Evolutionary conservation across 2,113 vertebrate species (phyloP).

Genomic region (Oreochromis tanganicae): DNA sequence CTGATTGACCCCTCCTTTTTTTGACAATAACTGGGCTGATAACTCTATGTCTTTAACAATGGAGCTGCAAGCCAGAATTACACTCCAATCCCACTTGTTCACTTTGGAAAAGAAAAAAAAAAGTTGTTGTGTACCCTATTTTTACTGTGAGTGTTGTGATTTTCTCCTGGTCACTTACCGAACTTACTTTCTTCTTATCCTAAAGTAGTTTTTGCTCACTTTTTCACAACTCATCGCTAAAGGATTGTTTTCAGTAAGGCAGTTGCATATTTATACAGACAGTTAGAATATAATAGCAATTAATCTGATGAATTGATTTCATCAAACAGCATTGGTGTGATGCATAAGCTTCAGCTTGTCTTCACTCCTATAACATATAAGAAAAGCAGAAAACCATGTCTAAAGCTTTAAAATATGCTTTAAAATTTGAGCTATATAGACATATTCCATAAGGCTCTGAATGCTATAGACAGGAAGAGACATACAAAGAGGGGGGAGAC

Average conservation of each 20-base stretch:
- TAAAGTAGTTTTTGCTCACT: not conserved
- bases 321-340: slow-evolving; percentile 7
- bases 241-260: not conserved
- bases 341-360: slow-evolving; percentile 8
- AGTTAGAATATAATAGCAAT: not conserved
- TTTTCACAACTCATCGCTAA: not conserved
- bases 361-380: slow-evolving; percentile 7
- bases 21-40: not conserved
- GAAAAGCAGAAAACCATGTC: not conserved
- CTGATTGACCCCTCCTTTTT: not conserved
- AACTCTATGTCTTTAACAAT: not conserved
- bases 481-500: slow-evolving; percentile 17
- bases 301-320: not conserved
- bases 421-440: slow-evolving; percentile 3
- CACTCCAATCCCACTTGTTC: not conserved
- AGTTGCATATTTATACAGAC: not conserved
- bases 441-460: not conserved
- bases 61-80: not conserved
- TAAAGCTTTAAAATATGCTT: not conserved
- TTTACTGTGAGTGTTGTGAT: not conserved
- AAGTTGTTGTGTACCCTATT: not conserved
- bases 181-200: not conserved
- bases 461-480: slow-evolving; percentile 16
- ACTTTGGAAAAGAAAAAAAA: not conserved
- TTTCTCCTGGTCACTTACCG: not conserved